phyloP scores from a whole-genome alignment of 30 jellyfish, hydroid and myxozoan species.

The Nemopilema nomurai region DNA sequence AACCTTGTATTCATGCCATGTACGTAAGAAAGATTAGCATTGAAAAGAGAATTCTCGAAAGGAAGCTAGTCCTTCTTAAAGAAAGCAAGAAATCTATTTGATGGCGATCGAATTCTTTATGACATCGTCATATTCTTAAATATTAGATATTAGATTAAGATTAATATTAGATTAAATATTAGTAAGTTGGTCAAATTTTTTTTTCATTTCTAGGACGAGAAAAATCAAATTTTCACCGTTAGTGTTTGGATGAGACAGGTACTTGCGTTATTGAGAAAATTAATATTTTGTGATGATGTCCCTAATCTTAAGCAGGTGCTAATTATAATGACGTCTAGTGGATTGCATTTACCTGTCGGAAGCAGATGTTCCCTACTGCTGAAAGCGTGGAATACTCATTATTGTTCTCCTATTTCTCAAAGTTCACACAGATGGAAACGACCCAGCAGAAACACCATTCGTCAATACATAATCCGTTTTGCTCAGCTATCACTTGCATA shows the following conservation, averaged over 20 bases:
- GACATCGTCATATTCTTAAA: too few species aligned
- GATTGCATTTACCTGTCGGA: background rate
- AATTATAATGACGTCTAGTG: background rate
- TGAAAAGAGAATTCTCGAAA: background rate
- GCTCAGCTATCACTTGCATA: background rate
- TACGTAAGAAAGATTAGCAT: too few species aligned
- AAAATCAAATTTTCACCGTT: slow-evolving; percentile 68
- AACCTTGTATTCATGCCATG: too few species aligned
- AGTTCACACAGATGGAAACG: background rate
- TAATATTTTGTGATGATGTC: background rate
- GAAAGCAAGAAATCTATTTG: too few species aligned
- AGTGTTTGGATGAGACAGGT: slow-evolving; percentile 85
- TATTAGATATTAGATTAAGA: too few species aligned
- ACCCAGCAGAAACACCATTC: background rate
- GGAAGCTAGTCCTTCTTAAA: background rate
- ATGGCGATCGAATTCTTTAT: too few species aligned
- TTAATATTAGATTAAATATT: too few species aligned
- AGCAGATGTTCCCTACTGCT: background rate
- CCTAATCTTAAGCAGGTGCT: background rate
- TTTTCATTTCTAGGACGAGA: slow-evolving; percentile 59
- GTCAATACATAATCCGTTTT: background rate
- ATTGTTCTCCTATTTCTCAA: too few species aligned
- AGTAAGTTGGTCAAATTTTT: too few species aligned
- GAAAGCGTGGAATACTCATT: background rate
- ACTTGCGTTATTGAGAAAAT: background rate